A percentile compares a stretch with the other conserved stretches of the same genome.
Conservation (phyloP, 2,113 vertebrate genomes). For the Pelusios castaneus region DNA sequence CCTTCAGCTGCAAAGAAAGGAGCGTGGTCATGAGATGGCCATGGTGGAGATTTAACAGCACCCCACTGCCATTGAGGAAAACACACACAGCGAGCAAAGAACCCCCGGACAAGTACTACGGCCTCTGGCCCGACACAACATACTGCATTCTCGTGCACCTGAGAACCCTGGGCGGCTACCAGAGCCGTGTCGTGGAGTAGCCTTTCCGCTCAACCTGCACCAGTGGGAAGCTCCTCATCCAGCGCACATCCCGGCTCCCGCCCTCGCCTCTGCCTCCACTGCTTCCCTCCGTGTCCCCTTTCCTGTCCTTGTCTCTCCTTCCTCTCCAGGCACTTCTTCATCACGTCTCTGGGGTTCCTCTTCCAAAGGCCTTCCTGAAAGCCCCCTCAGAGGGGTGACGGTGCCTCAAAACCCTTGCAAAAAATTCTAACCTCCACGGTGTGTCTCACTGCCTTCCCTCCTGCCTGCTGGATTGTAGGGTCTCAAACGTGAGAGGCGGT, state of each 20-base stretch:
- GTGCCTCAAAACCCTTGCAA: background rate
- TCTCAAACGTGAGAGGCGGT: background rate
- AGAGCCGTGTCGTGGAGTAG: background rate
- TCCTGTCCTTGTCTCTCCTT: background rate
- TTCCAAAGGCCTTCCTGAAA: background rate
- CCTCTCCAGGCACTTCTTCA: background rate
- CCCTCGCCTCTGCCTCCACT: background rate
- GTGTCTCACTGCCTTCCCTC: background rate
- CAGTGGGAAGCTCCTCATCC: background rate
- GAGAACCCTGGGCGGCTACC: background rate
- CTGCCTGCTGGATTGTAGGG: background rate
- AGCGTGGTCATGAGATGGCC: background rate
- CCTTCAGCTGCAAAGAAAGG: constrained; percentile 80
- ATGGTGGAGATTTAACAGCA: background rate
- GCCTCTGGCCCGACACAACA: accelerated
- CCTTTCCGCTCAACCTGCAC: background rate
- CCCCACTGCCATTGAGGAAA: too few species aligned
- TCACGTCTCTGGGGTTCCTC: background rate
- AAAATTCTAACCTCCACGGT: background rate
- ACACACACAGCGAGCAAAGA: background rate
- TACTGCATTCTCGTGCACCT: background rate
- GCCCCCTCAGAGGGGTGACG: background rate
- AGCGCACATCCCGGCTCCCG: background rate
- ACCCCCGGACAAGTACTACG: background rate
- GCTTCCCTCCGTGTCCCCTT: background rate